Percentiles rank a stretch among this genome's conserved stretches.
phyloP scores from a whole-genome alignment of 2,797 vertebrate genomes.

The Megaceryle alcyon region DNA sequence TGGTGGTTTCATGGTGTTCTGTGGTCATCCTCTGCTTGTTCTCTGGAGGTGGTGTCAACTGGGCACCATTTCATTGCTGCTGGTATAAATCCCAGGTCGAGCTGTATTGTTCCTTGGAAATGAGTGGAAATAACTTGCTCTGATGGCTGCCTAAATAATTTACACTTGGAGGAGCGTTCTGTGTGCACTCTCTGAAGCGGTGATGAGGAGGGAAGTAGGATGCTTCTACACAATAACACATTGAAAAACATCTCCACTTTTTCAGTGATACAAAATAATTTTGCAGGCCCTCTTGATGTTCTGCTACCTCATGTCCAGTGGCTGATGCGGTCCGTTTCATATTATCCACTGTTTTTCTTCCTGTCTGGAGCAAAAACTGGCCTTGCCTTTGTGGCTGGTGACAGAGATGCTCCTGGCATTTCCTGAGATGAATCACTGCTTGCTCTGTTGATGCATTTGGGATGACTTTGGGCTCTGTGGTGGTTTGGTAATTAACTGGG shows the following conservation, averaged over 20 bases:
- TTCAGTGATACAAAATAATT: not conserved
- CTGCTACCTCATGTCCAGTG: not conserved
- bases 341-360: conserved; percentile 20
- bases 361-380: conserved; percentile 12
- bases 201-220: conserved; percentile 34
- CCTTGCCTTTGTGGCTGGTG: conserved; percentile 30
- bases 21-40: not conserved
- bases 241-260: not conserved
- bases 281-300: not conserved
- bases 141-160: conserved; percentile 56
- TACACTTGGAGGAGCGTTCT: conserved; percentile 37
- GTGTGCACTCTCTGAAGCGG: not conserved
- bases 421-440: conserved; percentile 43
- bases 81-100: conserved; percentile 31
- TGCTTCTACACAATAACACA: not conserved
- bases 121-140: not conserved
- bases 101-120: conserved; percentile 15
- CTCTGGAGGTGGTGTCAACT: not conserved
- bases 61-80: conserved; percentile 1
- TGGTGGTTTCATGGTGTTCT: not conserved
- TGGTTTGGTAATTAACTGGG: conserved; percentile 30
- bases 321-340: not conserved
- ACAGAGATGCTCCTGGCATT: conserved; percentile 31
- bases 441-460: not conserved
- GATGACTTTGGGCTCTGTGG: not conserved